Base-by-base conservation (phyloP, 2,797 vertebrate species). In the Acanthurus lineatus region DNA sequence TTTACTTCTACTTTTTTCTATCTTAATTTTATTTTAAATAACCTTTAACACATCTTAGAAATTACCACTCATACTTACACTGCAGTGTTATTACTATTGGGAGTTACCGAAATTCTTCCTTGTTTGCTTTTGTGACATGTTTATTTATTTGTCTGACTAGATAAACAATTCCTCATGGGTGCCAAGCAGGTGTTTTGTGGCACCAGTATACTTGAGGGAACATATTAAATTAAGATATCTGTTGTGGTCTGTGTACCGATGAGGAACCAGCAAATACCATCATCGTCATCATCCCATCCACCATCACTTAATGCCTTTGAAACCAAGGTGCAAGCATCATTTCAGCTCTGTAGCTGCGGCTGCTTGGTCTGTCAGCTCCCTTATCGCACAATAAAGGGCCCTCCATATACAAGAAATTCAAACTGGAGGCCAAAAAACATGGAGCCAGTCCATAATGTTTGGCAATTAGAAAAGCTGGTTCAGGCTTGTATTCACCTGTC, bases 51-150 rank as follows among this genome's bases (percentile, higher is more conserved):
- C 28, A 32, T 5, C 5, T 32, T 4, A 32, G 28, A 32, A 32
- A 32, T 32, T 32, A 32, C 5, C 28, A 32, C 28, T 32, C 28
- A 32, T 32, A 32, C 28, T 32, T 32, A 32, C 28, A 32, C 28
- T 32, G 28, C 4, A 32, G 28, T 15, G 8, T 54, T 67, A 44
- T 76, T 77, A 77, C 89, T 51, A 89, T 63, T 28, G 88, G 77
- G 79, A 85, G 71, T 68, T 61, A 32, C 28, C 4, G 28, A 32
- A 32, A 81, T 87, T 81, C 35, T 69, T 84, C 78, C 79, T 77
- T 88, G 82, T 91, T 90, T 91, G 84, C 72, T 69, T 80, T 88
- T 87, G 65, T 94, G 90, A 94, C 88, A 88, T 91, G 89, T 93
- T 92, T 93, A 91, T 94, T 94, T 92, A 82, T 91, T 88, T 86